Evolutionary conservation across 2,113 vertebrate genomes (phyloP).

Genomic region (Pogona vitticeps): DNA sequence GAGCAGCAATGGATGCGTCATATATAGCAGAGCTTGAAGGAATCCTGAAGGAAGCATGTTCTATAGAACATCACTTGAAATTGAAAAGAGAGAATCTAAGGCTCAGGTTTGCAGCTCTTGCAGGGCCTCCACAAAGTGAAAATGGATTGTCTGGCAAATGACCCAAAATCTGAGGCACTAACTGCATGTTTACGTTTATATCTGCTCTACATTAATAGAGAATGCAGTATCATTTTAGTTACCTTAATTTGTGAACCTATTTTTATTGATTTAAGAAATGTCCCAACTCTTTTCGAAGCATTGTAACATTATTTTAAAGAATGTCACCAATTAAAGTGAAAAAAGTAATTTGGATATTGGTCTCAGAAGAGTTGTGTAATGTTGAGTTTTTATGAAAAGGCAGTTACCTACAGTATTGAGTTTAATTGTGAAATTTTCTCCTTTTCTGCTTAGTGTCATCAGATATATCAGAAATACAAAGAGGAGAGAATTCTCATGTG

Average conservation of each 20-base stretch:
- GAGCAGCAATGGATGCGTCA: slow-evolving; percentile 22
- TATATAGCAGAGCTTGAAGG: slow-evolving; percentile 54
- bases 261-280: background rate
- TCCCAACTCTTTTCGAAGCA: background rate
- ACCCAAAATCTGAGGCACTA: slow-evolving; percentile 17
- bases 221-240: background rate
- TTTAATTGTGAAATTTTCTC: background rate
- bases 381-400: background rate
- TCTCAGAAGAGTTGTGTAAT: background rate
- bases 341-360: background rate
- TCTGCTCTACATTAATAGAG: background rate
- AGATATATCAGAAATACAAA: slow-evolving; percentile 6
- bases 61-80: slow-evolving; percentile 67
- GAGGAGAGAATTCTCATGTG: background rate
- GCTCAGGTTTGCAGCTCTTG: slow-evolving; percentile 64
- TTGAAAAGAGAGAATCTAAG: slow-evolving; percentile 68
- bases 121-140: slow-evolving; percentile 65
- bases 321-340: background rate
- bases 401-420: background rate
- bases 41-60: slow-evolving; percentile 71
- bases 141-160: slow-evolving; percentile 40
- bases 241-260: background rate
- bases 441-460: background rate
- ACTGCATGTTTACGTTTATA: background rate
- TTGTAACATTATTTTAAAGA: background rate